Evolutionary conservation across 2,113 vertebrate genomes (phyloP).

Genomic region (Chionodraco myersi): DNA sequence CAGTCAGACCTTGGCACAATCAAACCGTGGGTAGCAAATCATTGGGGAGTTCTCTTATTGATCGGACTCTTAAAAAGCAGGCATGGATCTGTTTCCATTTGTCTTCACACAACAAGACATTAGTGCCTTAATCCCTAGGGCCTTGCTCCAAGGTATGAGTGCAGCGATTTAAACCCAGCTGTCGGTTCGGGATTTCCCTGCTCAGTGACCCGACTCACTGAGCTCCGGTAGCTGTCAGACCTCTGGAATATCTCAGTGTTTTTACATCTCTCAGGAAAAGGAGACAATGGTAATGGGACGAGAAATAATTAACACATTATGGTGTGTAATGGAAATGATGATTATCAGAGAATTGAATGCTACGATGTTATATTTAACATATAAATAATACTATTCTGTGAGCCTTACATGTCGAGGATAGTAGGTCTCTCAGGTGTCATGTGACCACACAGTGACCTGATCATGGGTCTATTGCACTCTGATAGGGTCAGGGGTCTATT

Average conservation of each 20-base stretch:
- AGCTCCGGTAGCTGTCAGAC: slow-evolving; percentile 29
- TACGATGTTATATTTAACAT: no score
- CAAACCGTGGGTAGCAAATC: slow-evolving; percentile 1
- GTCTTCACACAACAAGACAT: slow-evolving; percentile 2
- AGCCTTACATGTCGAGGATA: no score
- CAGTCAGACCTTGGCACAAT: slow-evolving; percentile 20
- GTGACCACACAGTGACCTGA: no score
- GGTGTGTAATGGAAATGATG: not conserved
- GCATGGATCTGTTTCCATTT: not conserved
- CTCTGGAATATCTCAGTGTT: slow-evolving; percentile 7
- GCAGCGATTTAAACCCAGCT: slow-evolving; percentile 4
- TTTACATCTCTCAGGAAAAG: not conserved
- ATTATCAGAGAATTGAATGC: no score
- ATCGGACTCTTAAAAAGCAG: slow-evolving; percentile 18
- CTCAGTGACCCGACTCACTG: slow-evolving; percentile 29
- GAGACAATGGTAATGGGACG: not conserved
- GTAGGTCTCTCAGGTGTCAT: no score
- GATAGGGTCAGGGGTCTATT: no score
- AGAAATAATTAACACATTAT: slow-evolving; percentile 15
- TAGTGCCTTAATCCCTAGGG: not conserved
- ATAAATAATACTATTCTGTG: no score
- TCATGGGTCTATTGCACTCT: no score
- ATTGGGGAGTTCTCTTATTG: slow-evolving; percentile 5
- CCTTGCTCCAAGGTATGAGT: not conserved
- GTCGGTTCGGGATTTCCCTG: slow-evolving; percentile 12